Conservation (phyloP, 2,888 invertebrate genomes). For the Galeruca laticollis region DNA sequence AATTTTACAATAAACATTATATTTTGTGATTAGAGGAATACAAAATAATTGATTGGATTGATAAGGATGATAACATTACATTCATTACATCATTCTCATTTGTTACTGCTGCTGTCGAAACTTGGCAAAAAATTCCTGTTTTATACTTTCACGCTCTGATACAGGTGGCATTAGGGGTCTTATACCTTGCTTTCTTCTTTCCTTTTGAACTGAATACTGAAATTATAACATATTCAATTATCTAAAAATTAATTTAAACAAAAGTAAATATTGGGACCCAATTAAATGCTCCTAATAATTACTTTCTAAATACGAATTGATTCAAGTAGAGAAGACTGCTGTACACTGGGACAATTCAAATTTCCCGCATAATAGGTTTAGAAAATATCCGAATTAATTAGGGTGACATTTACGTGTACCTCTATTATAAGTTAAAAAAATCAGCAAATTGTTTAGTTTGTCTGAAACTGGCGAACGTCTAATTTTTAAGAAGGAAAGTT, state of each 20-base stretch:
- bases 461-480: no score
- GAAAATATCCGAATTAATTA: no score
- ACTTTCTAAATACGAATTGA: background rate
- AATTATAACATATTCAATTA: constrained; percentile 50
- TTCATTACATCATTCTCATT: background rate
- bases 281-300: background rate
- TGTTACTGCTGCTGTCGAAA: constrained; percentile 15
- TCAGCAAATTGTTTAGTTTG: no score
- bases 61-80: constrained; percentile 4
- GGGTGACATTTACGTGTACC: no score
- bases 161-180: constrained; percentile 76
- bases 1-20: no score
- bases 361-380: no score
- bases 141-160: constrained; percentile 78
- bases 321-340: no score
- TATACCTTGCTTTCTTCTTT: constrained; percentile 75
- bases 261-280: background rate
- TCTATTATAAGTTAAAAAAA: no score
- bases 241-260: background rate
- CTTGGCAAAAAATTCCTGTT: constrained; percentile 56
- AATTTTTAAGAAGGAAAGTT: no score
- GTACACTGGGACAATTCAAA: no score
- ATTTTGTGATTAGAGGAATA: background rate
- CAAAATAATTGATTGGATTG: background rate
- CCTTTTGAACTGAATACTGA: constrained; percentile 72